phyloP scores from a whole-genome alignment of 2,113 vertebrate species.

The Rafetus swinhoei region DNA sequence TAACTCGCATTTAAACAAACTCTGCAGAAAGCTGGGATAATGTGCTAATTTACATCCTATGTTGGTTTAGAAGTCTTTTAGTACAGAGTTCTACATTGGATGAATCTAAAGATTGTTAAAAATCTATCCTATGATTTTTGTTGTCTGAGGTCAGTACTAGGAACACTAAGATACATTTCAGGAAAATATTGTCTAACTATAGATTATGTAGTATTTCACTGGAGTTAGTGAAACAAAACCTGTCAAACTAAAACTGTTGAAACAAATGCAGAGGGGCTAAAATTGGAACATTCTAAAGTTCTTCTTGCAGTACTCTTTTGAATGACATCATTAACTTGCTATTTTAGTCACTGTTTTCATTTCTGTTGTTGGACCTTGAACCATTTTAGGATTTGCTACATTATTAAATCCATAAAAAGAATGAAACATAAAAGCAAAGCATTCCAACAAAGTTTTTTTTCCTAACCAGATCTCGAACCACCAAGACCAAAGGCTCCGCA shows the following conservation, averaged over 20 bases:
- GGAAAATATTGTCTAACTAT: constrained; percentile 30
- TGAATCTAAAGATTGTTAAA: constrained; percentile 20
- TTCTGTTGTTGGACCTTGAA: background rate
- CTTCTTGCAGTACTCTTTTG: background rate
- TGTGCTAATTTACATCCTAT: constrained; percentile 15
- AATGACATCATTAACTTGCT: background rate
- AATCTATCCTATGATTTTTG: constrained; percentile 17
- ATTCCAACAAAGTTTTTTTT: constrained; percentile 29
- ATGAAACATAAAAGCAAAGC: background rate
- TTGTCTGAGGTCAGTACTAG: constrained; percentile 14
- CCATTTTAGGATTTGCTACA: background rate
- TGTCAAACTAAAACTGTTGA: background rate
- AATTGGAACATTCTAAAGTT: background rate
- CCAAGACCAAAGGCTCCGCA: constrained; percentile 24
- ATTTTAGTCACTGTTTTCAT: background rate
- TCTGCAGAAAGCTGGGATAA: constrained; percentile 15
- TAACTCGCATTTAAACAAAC: background rate
- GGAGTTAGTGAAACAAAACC: constrained; percentile 27
- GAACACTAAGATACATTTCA: constrained; percentile 11
- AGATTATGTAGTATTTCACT: background rate
- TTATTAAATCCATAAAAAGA: constrained; percentile 11
- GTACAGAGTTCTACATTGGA: constrained; percentile 21
- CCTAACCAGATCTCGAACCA: constrained; percentile 20
- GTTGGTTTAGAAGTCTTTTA: constrained; percentile 27
- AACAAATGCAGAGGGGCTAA: background rate